Conservation (phyloP, 2,888 invertebrate species). For the Ptilodon capucinus region DNA sequence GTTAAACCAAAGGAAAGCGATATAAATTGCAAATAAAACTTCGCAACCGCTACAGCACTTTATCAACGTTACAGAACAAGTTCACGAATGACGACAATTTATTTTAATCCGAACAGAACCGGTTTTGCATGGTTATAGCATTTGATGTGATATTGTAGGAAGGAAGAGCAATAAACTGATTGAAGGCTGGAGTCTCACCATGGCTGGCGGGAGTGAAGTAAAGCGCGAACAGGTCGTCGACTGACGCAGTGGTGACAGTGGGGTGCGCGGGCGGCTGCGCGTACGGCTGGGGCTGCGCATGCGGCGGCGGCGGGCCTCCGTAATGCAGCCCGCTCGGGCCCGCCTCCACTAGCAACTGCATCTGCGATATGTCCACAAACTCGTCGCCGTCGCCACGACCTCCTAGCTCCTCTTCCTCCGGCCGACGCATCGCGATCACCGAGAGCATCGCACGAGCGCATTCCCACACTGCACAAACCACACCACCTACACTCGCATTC, state of each 20-base stretch:
- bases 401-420: conserved; percentile 85
- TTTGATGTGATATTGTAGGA: conserved; percentile 7
- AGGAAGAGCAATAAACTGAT: conserved; percentile 5
- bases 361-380: conserved; percentile 92
- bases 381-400: conserved; percentile 84
- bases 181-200: conserved; percentile 69
- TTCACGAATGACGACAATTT: conserved; percentile 24
- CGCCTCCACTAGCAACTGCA: conserved; percentile 87
- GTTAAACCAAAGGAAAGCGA: too few species aligned
- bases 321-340: conserved; percentile 78
- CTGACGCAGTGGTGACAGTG: conserved; percentile 80
- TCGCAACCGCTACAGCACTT: conserved; percentile 6
- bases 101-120: conserved; percentile 29
- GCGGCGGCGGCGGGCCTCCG: conserved; percentile 74
- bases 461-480: conserved; percentile 67
- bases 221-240: conserved; percentile 89
- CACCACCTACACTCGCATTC: conserved; percentile 55
- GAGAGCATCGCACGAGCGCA: conserved; percentile 81
- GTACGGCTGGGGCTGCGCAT: conserved; percentile 72
- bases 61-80: conserved; percentile 19
- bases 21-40: conserved; percentile 1
- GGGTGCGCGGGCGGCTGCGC: conserved; percentile 59
- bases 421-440: conserved; percentile 89
- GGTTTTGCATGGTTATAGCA: conserved; percentile 25
- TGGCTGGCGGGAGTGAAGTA: conserved; percentile 87